Evolutionary conservation across 1,140 invertebrate genomes (phyloP).

Genomic region (Aphidius gifuensis): DNA sequence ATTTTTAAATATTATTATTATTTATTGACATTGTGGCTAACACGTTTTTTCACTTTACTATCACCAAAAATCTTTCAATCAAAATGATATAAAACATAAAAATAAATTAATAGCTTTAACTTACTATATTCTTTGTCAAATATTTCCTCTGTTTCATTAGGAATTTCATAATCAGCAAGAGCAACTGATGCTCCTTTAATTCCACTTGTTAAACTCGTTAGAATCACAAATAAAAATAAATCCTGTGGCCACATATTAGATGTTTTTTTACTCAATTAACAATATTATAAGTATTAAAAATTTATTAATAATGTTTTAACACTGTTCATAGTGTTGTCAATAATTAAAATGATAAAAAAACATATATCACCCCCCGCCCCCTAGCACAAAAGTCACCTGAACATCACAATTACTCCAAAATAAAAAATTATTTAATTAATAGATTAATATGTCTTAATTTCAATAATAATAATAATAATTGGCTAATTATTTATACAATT

Average conservation of each 20-base stretch:
- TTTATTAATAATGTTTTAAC: too few species aligned
- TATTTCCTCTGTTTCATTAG: conserved; percentile 35
- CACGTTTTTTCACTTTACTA: conserved; percentile 12
- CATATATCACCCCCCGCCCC: too few species aligned
- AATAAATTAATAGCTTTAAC: neutral
- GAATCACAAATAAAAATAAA: conserved; percentile 35
- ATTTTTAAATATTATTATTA: neutral
- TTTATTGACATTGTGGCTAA: conserved; percentile 4
- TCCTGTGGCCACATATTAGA: conserved; percentile 33
- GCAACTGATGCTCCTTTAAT: conserved; percentile 38
- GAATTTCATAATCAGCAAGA: conserved; percentile 44
- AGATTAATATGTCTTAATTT: too few species aligned
- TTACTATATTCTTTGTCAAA: conserved; percentile 34
- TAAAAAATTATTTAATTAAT: too few species aligned
- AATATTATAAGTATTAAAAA: too few species aligned
- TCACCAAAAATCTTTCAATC: neutral
- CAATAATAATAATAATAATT: too few species aligned
- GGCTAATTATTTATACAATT: too few species aligned
- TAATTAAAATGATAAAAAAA: too few species aligned
- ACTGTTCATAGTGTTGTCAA: too few species aligned
- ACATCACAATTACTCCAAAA: too few species aligned
- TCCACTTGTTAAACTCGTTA: conserved; percentile 31
- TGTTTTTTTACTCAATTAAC: neutral
- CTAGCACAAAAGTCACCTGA: too few species aligned
- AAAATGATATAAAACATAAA: neutral